Evolutionary conservation across 1,140 invertebrate species (phyloP).

Genomic region (Phenacoccus solenopsis): DNA sequence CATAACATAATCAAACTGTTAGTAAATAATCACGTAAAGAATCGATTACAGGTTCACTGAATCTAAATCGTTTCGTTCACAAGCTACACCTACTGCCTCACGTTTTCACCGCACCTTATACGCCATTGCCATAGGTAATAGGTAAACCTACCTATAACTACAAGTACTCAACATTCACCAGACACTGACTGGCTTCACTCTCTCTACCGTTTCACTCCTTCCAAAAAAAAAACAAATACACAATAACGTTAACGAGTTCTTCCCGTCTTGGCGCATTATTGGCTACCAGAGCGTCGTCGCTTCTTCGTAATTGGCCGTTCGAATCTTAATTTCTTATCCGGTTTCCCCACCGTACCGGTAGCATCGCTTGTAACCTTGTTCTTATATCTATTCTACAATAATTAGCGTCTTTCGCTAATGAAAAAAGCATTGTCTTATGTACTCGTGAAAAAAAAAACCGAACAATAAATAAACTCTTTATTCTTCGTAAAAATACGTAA

Average conservation of each 20-base stretch:
- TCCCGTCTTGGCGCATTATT: not conserved
- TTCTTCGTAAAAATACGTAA: too few relatives aligned
- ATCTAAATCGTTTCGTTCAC: too few relatives aligned
- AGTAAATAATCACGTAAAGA: too few relatives aligned
- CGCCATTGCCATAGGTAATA: too few relatives aligned
- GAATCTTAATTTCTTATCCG: constrained; percentile 7
- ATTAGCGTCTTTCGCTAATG: not conserved
- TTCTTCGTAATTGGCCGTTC: constrained; percentile 9
- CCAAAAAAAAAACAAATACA: not conserved
- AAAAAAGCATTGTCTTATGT: constrained; percentile 11
- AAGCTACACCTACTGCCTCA: too few relatives aligned
- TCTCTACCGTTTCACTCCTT: not conserved
- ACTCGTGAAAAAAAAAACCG: not conserved
- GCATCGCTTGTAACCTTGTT: not conserved
- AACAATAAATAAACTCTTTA: too few relatives aligned
- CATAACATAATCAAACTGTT: too few relatives aligned
- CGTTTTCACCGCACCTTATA: too few relatives aligned
- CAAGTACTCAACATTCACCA: too few relatives aligned
- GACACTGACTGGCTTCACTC: not conserved
- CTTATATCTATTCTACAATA: not conserved
- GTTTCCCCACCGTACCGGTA: not conserved
- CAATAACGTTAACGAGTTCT: constrained; percentile 13
- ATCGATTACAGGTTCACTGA: too few relatives aligned
- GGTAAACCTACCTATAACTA: too few relatives aligned
- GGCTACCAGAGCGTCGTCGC: not conserved